Evolutionary conservation across 2,797 vertebrate species (phyloP), one percentile per base, ranked within the genome.

Genomic region (Notolepis coatsorum): DNA sequence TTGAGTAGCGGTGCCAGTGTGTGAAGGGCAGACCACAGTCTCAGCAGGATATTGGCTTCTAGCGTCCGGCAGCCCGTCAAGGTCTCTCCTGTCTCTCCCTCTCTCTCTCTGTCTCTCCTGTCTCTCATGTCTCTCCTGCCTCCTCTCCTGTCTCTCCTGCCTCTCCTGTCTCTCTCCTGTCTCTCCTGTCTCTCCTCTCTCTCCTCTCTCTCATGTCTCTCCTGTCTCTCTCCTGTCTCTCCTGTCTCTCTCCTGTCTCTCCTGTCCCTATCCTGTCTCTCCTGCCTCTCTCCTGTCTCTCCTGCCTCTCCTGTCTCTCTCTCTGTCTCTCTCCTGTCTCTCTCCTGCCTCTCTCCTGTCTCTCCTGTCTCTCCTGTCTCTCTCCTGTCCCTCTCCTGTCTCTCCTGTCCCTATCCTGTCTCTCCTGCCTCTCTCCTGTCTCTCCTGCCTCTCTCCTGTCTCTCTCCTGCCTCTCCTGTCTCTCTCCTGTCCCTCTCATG

Each of bases 1-100:
- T 30, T 13, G 41, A 69, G 67, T 46, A 31, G 30, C 17, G 59
- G 64, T 77, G 74, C 65, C 69, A 76, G 80, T 67, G 74, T 59
- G 68, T 88, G 88, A 90, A 88, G 85, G 88, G 87, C 87, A 83
- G 84, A 82, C 77, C 84, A 58, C 78, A 56, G 85, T 75, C 73
- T 84, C 35, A 75, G 70, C 72, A 90, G 90, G 87, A 92, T 92
- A 90, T 91, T 90, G 77, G 84, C 12, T n/a, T 52, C 81, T 71
- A 68, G 71, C 79, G 78, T 79, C 85, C 73, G 82, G 50, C 73
- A 77, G 66, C 60, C 74, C 78, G 78, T 88, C 73, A 85, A 85
- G 82, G 85, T 85, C 87, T n/a, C 61, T 1, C 10, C 71, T 38
- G 56, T 52, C 48, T 50, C 42, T 62, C 62, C 55, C 51, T 39